phyloP scores from a whole-genome alignment of 2,888 invertebrate species.

The Acronicta alni region DNA sequence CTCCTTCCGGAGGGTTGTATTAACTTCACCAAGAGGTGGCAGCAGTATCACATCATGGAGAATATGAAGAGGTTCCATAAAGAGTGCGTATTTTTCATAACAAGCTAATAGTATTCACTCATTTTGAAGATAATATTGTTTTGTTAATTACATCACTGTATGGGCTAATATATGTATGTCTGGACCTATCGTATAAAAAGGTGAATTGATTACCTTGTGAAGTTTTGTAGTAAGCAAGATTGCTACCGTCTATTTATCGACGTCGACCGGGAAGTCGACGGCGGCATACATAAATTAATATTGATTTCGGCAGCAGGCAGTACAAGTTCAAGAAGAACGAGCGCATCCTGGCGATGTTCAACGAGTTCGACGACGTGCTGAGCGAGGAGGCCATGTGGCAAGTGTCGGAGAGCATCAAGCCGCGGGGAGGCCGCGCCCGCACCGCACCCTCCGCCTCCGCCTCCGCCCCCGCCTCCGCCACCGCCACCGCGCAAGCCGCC shows the following conservation, averaged over 20 bases:
- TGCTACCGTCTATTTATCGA: background rate
- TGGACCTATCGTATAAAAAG: no score
- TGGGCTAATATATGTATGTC: no score
- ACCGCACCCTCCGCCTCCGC: conserved; percentile 70
- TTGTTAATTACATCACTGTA: no score
- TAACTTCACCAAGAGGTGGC: conserved; percentile 99
- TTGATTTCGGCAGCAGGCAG: conserved; percentile 89
- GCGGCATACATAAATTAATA: conserved; percentile 22
- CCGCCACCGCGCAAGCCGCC: conserved; percentile 63
- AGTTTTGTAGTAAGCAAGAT: background rate
- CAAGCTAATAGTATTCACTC: background rate
- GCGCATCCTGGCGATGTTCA: conserved; percentile 97
- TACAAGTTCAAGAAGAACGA: conserved; percentile 98
- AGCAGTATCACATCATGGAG: conserved; percentile 99
- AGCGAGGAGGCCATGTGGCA: conserved; percentile 99
- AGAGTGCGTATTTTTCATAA: conserved; percentile 91
- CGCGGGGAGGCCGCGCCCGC: conserved; percentile 91
- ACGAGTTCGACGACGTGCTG: conserved; percentile 98
- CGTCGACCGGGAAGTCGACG: background rate
- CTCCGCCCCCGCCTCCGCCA: conserved; percentile 87
- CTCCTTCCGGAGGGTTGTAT: conserved; percentile 95
- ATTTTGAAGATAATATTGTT: no score
- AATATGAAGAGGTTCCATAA: conserved; percentile 99
- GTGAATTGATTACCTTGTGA: no score
- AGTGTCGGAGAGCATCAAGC: conserved; percentile 98